A percentile compares a stretch with the other conserved stretches of the same genome.
Evolutionary conservation across 2,113 vertebrate genomes (phyloP).

Genomic region (Calyptommatus sinebrachiatus): DNA sequence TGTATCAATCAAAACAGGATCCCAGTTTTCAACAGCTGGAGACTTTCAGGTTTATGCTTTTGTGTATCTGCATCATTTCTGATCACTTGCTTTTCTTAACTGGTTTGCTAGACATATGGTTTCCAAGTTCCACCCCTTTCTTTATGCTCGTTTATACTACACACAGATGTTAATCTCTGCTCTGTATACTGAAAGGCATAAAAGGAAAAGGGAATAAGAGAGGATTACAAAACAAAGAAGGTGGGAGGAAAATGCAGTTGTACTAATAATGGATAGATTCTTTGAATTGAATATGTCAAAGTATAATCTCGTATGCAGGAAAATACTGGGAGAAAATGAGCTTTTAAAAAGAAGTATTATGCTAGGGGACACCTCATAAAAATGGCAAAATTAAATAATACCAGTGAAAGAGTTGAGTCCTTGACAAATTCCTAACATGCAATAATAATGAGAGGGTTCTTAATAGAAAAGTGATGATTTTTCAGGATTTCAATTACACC

Average conservation of each 20-base stretch:
- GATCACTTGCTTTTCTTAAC: not conserved
- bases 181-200: conserved; percentile 40
- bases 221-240: conserved; percentile 24
- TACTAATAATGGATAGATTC: conserved; percentile 48
- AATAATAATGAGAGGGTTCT: conserved; percentile 36
- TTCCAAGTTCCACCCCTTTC: not conserved
- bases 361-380: conserved; percentile 27
- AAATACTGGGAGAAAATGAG: conserved; percentile 33
- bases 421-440: conserved; percentile 32
- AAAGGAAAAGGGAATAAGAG: not conserved
- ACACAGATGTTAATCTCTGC: not conserved
- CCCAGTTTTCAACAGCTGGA: too few species aligned
- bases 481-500: conserved; percentile 38
- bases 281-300: conserved; percentile 21
- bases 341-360: conserved; percentile 19
- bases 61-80: too few species aligned
- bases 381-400: conserved; percentile 36
- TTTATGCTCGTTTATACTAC: not conserved
- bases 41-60: too few species aligned
- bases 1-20: too few species aligned
- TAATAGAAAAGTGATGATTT: conserved; percentile 41
- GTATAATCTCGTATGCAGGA: conserved; percentile 18
- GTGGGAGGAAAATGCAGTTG: conserved; percentile 34
- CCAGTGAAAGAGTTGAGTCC: conserved; percentile 7
- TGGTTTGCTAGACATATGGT: not conserved